A percentile compares a stretch with the other conserved stretches of the same genome.
Conservation (phyloP, 2,888 invertebrate genomes). For the Cordylochernes scorpioides region DNA sequence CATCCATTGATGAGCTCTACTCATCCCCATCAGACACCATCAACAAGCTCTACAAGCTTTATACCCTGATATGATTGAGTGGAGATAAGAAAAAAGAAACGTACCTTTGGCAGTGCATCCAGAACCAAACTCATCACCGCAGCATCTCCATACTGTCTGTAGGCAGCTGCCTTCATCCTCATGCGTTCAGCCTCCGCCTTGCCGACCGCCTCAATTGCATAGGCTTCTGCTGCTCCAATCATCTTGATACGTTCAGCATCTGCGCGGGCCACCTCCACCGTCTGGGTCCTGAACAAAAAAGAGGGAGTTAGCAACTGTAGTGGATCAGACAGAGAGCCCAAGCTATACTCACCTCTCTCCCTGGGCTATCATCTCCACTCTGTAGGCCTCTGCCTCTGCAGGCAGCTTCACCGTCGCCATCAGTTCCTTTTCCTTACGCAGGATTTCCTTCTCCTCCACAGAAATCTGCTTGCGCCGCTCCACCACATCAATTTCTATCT, state of each 20-base stretch:
- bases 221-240: constrained; percentile 69
- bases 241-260: constrained; percentile 73
- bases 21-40: no score
- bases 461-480: constrained; percentile 84
- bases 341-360: constrained; percentile 43
- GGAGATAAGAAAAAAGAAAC: no score
- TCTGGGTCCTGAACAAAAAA: constrained; percentile 29
- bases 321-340: neutral
- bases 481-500: constrained; percentile 85
- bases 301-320: neutral
- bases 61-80: no score
- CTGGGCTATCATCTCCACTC: constrained; percentile 59
- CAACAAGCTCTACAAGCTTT: no score
- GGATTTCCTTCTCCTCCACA: constrained; percentile 77
- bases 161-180: constrained; percentile 77
- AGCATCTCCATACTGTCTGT: constrained; percentile 84
- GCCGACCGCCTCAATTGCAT: constrained; percentile 63
- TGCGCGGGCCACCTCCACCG: constrained; percentile 63
- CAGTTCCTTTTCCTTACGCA: constrained; percentile 70
- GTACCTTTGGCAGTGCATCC: constrained; percentile 75
- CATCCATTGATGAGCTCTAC: no score
- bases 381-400: constrained; percentile 80
- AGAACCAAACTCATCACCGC: constrained; percentile 75
- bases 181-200: constrained; percentile 84
- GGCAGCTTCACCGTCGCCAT: constrained; percentile 64